These are phyloP conservation scores for Ceratosolen fusciceps DNA, from an alignment of 1,140 invertebrate genomes.

Conservation along the genomic window DNA sequence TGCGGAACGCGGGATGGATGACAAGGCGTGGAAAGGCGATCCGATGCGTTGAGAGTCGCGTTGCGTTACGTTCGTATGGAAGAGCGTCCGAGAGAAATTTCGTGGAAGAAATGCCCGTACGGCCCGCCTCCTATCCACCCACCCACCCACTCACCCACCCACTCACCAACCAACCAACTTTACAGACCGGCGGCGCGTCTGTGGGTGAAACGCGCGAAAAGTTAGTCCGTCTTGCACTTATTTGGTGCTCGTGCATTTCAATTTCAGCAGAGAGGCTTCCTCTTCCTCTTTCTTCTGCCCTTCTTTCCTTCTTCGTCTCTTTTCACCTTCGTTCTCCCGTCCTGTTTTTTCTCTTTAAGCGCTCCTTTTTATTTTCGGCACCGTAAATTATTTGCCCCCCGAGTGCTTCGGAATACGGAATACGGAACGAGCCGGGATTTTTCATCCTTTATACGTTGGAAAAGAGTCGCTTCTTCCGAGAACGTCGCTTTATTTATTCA, in stretches of 20 bases:
- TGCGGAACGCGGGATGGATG: background rate
- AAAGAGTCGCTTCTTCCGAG: background rate
- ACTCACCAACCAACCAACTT: too few species aligned
- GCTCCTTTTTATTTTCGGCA: background rate
- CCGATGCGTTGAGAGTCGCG: background rate
- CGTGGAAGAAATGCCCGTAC: conserved; percentile 7
- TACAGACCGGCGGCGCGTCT: background rate
- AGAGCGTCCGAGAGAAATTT: conserved; percentile 25
- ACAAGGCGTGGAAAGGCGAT: conserved; percentile 19
- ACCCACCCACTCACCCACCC: background rate
- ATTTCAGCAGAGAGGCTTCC: conserved; percentile 4
- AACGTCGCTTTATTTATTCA: background rate
- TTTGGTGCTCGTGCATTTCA: conserved; percentile 42
- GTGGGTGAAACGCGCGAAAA: conserved; percentile 16
- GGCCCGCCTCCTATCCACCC: too few species aligned
- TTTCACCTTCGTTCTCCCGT: too few species aligned
- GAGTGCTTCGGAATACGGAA: background rate
- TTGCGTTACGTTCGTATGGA: background rate
- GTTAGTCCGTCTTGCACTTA: conserved; percentile 7
- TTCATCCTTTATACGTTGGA: too few species aligned
- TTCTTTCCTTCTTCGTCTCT: too few species aligned
- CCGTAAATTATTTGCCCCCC: background rate
- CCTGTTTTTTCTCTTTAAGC: too few species aligned
- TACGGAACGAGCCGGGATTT: background rate
- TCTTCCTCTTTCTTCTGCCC: too few species aligned